These are phyloP conservation scores for Athalia circularis DNA, from an alignment of 2,888 invertebrate genomes.

Conservation along the genomic window DNA sequence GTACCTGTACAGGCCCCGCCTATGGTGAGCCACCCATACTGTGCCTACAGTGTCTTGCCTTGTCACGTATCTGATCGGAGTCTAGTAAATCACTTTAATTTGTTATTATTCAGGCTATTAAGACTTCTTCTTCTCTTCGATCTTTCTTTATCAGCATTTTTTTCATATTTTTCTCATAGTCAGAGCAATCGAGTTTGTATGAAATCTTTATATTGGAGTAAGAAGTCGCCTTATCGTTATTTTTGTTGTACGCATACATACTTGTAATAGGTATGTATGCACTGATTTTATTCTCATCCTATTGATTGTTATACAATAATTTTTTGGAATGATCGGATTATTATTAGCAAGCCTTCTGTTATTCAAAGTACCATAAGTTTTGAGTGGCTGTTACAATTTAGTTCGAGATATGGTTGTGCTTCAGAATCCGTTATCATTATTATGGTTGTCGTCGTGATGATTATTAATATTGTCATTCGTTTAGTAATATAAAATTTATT, in stretches of 20 bases:
- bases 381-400: constrained; percentile 51
- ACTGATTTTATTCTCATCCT: constrained; percentile 18
- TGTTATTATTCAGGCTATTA: constrained; percentile 41
- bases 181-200: constrained; percentile 7
- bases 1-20: constrained; percentile 74
- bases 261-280: not conserved
- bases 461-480: constrained; percentile 12
- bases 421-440: constrained; percentile 27
- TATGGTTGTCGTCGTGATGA: constrained; percentile 35
- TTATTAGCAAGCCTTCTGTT: constrained; percentile 31
- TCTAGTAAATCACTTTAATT: constrained; percentile 56
- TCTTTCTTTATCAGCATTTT: constrained; percentile 45
- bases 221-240: not conserved
- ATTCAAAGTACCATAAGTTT: constrained; percentile 47
- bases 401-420: constrained; percentile 50
- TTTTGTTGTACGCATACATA: constrained; percentile 1
- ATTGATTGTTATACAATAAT: constrained; percentile 25
- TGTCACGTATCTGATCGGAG: constrained; percentile 67
- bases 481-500: constrained; percentile 31
- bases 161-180: constrained; percentile 45
- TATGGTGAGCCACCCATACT: constrained; percentile 74
- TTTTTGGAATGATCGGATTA: constrained; percentile 51
- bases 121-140: not conserved
- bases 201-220: constrained; percentile 12
- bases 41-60: constrained; percentile 73